Percentiles rank a stretch among this genome's conserved stretches.
Conservation (phyloP, 2,888 invertebrate genomes). For the Drosophila emarginata region DNA sequence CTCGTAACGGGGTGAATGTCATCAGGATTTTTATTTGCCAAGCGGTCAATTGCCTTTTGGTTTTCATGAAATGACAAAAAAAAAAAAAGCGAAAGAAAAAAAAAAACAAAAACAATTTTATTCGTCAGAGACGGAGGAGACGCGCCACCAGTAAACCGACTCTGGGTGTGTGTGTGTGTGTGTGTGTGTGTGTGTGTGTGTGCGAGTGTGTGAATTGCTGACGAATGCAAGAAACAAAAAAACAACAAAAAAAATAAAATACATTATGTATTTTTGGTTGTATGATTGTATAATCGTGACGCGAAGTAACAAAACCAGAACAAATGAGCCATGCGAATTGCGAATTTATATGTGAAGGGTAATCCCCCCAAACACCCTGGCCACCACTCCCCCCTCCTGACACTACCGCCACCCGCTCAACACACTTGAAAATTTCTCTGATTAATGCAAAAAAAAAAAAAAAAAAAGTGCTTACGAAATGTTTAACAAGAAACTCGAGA, state of each 20-base stretch:
- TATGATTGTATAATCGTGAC: conserved; percentile 71
- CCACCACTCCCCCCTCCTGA: no score
- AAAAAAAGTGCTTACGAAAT: conserved; percentile 12
- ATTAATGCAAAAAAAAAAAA: conserved; percentile 23
- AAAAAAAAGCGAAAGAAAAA: no score
- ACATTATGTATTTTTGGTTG: conserved; percentile 18
- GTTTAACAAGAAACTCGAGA: conserved; percentile 13
- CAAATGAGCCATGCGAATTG: conserved; percentile 29
- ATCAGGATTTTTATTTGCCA: conserved; percentile 75
- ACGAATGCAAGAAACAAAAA: conserved; percentile 56
- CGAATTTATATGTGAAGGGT: conserved; percentile 22
- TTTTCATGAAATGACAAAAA: conserved; percentile 41
- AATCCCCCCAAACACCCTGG: no score
- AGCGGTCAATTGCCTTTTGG: conserved; percentile 75
- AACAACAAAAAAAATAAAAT: conserved; percentile 11
- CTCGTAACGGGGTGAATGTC: conserved; percentile 80
- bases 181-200: conserved; percentile 30
- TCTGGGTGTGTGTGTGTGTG: conserved; percentile 10
- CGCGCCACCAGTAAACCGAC: conserved; percentile 29
- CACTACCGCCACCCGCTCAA: no score
- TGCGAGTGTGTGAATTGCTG: conserved; percentile 58
- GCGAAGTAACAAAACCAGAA: conserved; percentile 36
- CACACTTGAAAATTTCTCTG: conserved; percentile 20
- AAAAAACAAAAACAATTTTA: conserved; percentile 27
- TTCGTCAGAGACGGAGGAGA: conserved; percentile 35